These are phyloP conservation scores for Steinernema scapterisci DNA, from an alignment of 2,888 invertebrate species.

Conservation along the genomic window DNA sequence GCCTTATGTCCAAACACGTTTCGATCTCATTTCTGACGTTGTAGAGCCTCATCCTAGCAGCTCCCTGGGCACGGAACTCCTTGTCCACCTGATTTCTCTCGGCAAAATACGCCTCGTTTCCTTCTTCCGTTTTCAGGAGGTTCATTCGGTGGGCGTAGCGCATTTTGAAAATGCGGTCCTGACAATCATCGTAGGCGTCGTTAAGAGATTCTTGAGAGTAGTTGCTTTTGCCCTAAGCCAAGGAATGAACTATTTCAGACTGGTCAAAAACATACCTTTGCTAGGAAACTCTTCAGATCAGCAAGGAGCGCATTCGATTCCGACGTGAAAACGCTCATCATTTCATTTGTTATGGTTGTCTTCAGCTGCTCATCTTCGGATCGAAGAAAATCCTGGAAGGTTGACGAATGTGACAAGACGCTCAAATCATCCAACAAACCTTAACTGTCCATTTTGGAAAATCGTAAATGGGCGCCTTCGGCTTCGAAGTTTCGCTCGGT, in stretches of 20 bases:
- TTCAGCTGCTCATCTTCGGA: slow-evolving; percentile 16
- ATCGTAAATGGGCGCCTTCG: neutral
- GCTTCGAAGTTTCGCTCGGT: neutral
- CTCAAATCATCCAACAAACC: neutral
- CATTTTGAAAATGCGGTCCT: neutral
- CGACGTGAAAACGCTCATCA: neutral
- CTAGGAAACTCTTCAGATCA: neutral
- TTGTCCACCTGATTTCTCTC: neutral
- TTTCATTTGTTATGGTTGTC: neutral
- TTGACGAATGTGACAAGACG: neutral
- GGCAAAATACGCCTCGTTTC: neutral
- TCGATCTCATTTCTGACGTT: slow-evolving; percentile 21
- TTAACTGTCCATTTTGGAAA: neutral
- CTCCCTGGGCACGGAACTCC: slow-evolving; percentile 7
- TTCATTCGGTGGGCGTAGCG: slow-evolving; percentile 15
- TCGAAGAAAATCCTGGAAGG: neutral
- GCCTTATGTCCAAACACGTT: slow-evolving; percentile 20
- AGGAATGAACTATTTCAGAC: neutral
- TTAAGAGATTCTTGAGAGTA: neutral
- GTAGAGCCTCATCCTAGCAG: neutral
- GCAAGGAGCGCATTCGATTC: neutral
- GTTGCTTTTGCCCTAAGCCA: too few relatives aligned
- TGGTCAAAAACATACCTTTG: neutral
- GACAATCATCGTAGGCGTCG: neutral
- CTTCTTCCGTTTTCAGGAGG: slow-evolving; percentile 3